Evolutionary conservation across 2,888 invertebrate genomes (phyloP).

Genomic region (Oxystoma pomonae): DNA sequence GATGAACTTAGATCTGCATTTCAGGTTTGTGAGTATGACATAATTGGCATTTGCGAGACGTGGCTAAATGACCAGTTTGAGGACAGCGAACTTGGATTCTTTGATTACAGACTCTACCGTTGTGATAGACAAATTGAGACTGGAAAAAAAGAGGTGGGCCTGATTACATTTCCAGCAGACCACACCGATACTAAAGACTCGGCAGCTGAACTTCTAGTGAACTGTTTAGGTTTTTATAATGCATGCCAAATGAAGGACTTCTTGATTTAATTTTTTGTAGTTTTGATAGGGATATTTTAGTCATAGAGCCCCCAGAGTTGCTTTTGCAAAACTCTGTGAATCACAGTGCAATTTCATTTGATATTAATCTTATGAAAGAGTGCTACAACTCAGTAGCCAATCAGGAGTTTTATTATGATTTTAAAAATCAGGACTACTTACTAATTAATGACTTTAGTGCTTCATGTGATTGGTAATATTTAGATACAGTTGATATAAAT

Average conservation of each 20-base stretch:
- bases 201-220: neutral
- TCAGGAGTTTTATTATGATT: neutral
- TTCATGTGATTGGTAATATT: neutral
- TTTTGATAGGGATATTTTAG: neutral
- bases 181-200: neutral
- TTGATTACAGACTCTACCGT: neutral
- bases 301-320: neutral
- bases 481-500: neutral
- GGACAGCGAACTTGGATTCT: neutral
- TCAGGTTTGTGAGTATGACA: neutral
- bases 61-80: neutral
- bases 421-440: neutral
- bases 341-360: neutral
- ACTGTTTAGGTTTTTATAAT: neutral
- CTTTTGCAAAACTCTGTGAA: neutral
- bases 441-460: neutral
- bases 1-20: neutral
- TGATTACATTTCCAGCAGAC: neutral
- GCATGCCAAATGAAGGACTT: neutral
- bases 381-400: neutral
- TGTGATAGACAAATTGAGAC: neutral
- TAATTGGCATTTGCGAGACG: neutral
- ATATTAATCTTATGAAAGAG: neutral
- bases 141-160: neutral
- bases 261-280: neutral